Evolutionary conservation across 2,888 invertebrate genomes (phyloP).

Genomic region (Rhodophaea formosa): DNA sequence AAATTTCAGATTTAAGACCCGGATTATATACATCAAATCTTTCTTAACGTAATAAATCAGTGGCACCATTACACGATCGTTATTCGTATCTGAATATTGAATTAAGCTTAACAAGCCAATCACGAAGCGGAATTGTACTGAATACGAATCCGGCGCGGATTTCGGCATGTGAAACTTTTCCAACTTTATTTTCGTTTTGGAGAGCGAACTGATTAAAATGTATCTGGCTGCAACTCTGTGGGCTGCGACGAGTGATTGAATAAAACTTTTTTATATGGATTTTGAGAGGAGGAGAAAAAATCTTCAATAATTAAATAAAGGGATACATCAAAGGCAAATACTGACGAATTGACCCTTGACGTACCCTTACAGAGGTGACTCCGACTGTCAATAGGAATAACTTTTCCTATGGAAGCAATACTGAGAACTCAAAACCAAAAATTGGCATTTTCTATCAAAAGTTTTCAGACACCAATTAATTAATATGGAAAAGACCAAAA

Average conservation of each 20-base stretch:
- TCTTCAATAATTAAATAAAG: too few species aligned
- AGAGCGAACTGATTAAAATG: constrained; percentile 9
- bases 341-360: too few species aligned
- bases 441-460: too few species aligned
- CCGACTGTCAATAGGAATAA: too few species aligned
- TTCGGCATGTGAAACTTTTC: constrained; percentile 8
- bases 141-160: constrained; percentile 11
- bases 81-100: constrained; percentile 14
- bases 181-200: constrained; percentile 9
- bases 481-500: too few species aligned
- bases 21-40: too few species aligned
- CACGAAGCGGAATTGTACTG: not conserved
- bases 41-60: constrained; percentile 3
- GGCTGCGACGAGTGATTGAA: not conserved
- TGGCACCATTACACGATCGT: not conserved
- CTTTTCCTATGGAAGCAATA: too few species aligned
- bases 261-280: not conserved
- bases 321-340: too few species aligned
- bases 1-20: too few species aligned
- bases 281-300: not conserved
- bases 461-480: too few species aligned
- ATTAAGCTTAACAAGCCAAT: constrained; percentile 16
- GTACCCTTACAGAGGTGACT: too few species aligned
- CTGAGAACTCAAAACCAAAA: too few species aligned
- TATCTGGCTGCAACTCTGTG: not conserved